Evolutionary conservation across 2,888 invertebrate genomes (phyloP).

Genomic region (Spilosoma lubricipeda): DNA sequence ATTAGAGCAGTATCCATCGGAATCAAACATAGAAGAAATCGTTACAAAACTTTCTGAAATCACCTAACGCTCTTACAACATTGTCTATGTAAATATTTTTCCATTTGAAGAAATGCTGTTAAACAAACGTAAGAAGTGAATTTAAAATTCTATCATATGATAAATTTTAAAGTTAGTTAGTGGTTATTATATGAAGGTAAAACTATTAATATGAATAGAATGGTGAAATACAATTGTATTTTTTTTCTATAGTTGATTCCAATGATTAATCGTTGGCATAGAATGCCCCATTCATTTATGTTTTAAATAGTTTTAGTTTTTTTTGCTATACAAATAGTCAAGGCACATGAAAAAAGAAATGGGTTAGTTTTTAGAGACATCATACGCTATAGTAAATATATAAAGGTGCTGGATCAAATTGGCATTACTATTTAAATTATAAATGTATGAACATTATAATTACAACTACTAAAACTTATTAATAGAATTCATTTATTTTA

Average conservation of each 20-base stretch:
- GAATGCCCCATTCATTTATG: conserved; percentile 32
- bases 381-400: neutral
- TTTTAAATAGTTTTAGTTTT: conserved; percentile 16
- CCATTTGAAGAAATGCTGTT: neutral
- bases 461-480: conserved; percentile 48
- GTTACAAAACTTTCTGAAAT: no score
- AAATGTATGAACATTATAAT: conserved; percentile 35
- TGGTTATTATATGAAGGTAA: neutral
- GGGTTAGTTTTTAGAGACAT: neutral
- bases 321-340: neutral
- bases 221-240: neutral
- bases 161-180: neutral
- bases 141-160: neutral
- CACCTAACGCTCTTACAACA: neutral
- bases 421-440: conserved; percentile 28
- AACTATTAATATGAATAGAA: neutral
- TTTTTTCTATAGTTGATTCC: conserved; percentile 28
- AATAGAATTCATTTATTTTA: conserved; percentile 53
- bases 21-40: conserved; percentile 4
- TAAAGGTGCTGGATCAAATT: neutral
- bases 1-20: conserved; percentile 39
- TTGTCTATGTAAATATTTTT: conserved; percentile 3
- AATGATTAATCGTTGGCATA: conserved; percentile 36
- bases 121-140: neutral
- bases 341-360: neutral